These are phyloP conservation scores for Brienomyrus brachyistius DNA, from an alignment of 2,113 vertebrate genomes.

Conservation along the genomic window DNA sequence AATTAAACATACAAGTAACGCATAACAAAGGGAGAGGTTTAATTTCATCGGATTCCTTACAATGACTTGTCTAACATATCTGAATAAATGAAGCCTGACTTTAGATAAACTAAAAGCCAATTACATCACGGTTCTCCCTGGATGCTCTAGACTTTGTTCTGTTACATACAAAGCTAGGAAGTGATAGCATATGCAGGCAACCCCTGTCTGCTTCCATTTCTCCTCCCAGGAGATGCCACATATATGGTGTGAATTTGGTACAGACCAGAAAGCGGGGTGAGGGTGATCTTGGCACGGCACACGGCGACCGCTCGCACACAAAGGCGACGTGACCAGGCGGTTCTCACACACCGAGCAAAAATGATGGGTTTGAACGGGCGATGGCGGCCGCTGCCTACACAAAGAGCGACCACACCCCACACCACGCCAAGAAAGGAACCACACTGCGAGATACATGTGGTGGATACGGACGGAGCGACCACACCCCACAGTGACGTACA, in stretches of 20 bases:
- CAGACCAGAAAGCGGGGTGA: neutral
- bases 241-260: neutral
- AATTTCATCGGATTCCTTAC: neutral
- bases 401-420: neutral
- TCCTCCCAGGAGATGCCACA: neutral
- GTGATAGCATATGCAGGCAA: neutral
- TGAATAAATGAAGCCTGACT: conserved; percentile 9
- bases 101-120: neutral
- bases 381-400: neutral
- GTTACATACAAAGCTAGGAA: neutral
- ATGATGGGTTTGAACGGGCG: neutral
- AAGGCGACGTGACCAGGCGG: no score
- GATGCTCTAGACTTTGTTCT: neutral
- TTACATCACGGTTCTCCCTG: neutral
- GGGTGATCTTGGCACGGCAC: neutral
- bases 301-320: neutral
- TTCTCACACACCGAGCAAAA: neutral
- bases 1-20: neutral
- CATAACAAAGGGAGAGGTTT: neutral
- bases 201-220: neutral
- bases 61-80: conserved; percentile 3
- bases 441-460: no score
- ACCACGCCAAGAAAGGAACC: neutral
- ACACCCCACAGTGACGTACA: neutral
- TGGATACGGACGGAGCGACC: neutral